Evolutionary conservation across 1,140 invertebrate species (phyloP).

Genomic region (Dryas iulia): DNA sequence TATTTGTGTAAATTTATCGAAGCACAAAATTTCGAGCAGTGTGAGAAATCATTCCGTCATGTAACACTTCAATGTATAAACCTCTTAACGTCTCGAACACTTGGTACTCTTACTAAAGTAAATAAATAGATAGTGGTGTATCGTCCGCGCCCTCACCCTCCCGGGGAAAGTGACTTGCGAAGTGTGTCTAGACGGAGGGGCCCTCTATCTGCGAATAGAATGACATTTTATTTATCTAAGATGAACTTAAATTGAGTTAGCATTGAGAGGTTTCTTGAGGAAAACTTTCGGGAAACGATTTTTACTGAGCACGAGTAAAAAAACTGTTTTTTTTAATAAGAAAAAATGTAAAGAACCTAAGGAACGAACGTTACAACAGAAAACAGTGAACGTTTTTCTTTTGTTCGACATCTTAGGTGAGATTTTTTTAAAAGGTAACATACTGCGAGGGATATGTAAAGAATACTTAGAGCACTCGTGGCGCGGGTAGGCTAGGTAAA

Average conservation of each 20-base stretch:
- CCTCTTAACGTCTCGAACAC: constrained; percentile 55
- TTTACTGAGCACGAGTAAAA: background rate
- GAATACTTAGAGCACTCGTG: constrained; percentile 23
- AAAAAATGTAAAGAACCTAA: background rate
- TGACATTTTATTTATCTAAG: constrained; percentile 51
- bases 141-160: constrained; percentile 68
- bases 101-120: constrained; percentile 64
- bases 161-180: constrained; percentile 62
- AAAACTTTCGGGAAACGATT: constrained; percentile 15
- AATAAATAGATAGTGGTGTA: constrained; percentile 72
- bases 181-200: constrained; percentile 76
- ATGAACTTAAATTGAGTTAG: constrained; percentile 45
- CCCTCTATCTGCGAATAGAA: constrained; percentile 52
- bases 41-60: background rate
- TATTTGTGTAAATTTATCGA: background rate
- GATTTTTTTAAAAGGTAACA: constrained; percentile 21
- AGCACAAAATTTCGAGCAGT: background rate
- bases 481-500: constrained; percentile 11
- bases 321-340: background rate
- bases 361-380: background rate
- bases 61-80: constrained; percentile 25
- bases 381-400: constrained; percentile 22
- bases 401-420: constrained; percentile 20
- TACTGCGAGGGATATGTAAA: constrained; percentile 32
- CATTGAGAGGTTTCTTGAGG: constrained; percentile 16